Percentiles rank a stretch among this genome's conserved stretches.
Conservation (phyloP, 2,113 vertebrate genomes). For the Cheirogaleus medius region DNA sequence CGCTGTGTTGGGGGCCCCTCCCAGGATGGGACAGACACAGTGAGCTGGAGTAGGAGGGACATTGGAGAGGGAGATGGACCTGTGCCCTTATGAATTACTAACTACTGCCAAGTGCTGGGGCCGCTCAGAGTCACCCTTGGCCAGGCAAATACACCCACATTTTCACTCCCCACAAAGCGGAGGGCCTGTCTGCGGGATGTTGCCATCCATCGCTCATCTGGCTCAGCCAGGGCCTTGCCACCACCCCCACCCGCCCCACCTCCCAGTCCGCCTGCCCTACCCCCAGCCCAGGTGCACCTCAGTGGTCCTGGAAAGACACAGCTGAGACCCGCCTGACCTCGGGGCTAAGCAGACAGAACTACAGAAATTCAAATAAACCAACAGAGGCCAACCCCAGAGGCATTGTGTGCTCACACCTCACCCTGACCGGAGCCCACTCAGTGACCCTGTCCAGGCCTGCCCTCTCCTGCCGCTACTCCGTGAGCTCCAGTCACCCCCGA, state of each 20-base stretch:
- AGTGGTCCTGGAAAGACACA: background rate
- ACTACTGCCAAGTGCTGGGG: background rate
- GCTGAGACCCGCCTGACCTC: background rate
- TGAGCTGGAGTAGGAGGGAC: background rate
- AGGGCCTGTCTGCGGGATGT: rapidly evolving
- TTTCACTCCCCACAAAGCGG: background rate
- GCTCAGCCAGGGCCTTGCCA: background rate
- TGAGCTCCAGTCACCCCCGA: too few species aligned
- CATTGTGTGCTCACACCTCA: background rate
- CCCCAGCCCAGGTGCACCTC: too few species aligned
- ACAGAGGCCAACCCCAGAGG: background rate
- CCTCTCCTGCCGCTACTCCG: background rate
- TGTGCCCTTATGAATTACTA: background rate
- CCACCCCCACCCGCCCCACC: rapidly evolving
- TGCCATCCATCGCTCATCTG: rapidly evolving
- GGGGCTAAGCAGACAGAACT: background rate
- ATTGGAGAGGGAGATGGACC: background rate
- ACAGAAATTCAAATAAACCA: background rate
- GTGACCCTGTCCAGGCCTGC: background rate
- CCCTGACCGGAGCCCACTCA: background rate
- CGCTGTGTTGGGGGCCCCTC: background rate
- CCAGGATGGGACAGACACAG: too few species aligned
- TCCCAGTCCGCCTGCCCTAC: too few species aligned
- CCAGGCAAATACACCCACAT: background rate
- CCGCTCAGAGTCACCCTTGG: background rate